These are phyloP conservation scores for Nomada ferruginata DNA, from an alignment of 2,888 invertebrate species.

Conservation along the genomic window DNA sequence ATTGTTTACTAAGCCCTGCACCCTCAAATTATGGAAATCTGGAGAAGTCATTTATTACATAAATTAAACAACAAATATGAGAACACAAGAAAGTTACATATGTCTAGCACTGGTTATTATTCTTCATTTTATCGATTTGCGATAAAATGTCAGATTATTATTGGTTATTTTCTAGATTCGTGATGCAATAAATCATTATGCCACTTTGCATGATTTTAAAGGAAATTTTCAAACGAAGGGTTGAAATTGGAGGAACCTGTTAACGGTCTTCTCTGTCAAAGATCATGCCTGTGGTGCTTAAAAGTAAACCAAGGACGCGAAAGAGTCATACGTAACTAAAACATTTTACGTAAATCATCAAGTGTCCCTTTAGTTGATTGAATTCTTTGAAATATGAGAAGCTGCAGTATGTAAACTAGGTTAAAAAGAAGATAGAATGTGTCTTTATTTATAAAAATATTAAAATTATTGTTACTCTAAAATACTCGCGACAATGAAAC, in stretches of 20 bases:
- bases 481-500: neutral
- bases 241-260: neutral
- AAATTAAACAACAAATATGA: too few relatives aligned
- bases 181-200: too few relatives aligned
- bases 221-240: neutral
- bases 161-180: too few relatives aligned
- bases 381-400: neutral
- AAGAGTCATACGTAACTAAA: constrained; percentile 1
- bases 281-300: neutral
- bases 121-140: too few relatives aligned
- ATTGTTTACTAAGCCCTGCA: too few relatives aligned
- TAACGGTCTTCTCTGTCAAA: neutral
- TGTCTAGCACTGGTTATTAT: too few relatives aligned
- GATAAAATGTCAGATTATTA: too few relatives aligned
- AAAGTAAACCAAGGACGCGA: neutral
- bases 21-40: too few relatives aligned
- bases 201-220: too few relatives aligned
- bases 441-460: too few relatives aligned
- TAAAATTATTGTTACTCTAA: neutral
- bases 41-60: too few relatives aligned
- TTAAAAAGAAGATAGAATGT: neutral
- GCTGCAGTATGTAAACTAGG: neutral
- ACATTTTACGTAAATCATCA: neutral
- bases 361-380: neutral
- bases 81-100: too few relatives aligned